A percentile compares a stretch with the other conserved stretches of the same genome.
Evolutionary conservation across 2,113 vertebrate genomes (phyloP).

Genomic region (Ceyx margarethae): DNA sequence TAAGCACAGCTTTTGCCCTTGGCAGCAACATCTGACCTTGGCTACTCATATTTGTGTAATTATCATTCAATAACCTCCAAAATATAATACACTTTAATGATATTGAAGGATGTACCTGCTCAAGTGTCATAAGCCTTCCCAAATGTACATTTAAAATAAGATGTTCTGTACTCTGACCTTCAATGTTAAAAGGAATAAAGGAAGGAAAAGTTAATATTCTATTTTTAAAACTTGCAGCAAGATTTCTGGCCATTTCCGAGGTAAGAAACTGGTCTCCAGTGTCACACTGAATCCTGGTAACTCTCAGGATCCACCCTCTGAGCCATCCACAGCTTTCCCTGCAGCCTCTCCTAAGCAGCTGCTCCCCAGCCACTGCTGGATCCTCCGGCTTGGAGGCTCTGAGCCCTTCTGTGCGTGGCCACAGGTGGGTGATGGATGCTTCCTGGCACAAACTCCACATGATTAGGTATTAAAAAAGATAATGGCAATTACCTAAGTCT

Average conservation of each 20-base stretch:
- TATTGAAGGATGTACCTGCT: not conserved
- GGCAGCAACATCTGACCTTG: not conserved
- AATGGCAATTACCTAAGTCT: conserved; percentile 50
- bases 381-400: not conserved
- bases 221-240: not conserved
- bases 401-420: not conserved
- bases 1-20: not conserved
- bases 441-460: conserved; percentile 8
- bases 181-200: not conserved
- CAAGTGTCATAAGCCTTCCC: not conserved
- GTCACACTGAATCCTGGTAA: not conserved
- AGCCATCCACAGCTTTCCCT: conserved; percentile 7
- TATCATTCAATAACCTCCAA: not conserved
- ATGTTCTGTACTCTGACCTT: not conserved
- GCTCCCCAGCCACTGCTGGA: not conserved
- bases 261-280: not conserved
- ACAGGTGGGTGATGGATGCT: conserved; percentile 47
- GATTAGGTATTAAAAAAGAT: conserved; percentile 42
- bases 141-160: not conserved
- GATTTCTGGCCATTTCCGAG: not conserved
- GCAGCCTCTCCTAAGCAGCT: conserved; percentile 1
- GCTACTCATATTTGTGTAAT: not conserved
- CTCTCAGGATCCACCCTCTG: not conserved
- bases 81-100: not conserved
- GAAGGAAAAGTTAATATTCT: not conserved